A percentile compares a stretch with the other conserved stretches of the same genome.
Conservation (phyloP, 2,888 invertebrate species). For the Ochropleura plecta region DNA sequence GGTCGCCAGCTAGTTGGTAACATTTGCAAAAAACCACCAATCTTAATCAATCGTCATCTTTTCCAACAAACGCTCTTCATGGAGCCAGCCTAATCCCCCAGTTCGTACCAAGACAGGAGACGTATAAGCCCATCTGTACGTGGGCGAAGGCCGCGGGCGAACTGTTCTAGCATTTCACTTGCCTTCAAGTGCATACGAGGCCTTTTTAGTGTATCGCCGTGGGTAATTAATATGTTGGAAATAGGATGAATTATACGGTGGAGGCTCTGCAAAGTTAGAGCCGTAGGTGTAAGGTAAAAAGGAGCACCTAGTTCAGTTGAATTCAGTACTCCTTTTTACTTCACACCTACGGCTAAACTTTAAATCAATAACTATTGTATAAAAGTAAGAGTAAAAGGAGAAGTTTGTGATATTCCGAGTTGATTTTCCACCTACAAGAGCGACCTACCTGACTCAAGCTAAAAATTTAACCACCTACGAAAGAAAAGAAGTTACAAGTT, state of each 20-base stretch:
- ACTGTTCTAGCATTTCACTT: conserved; percentile 70
- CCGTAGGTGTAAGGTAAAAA: conserved; percentile 14
- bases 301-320: background rate
- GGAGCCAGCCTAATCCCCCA: conserved; percentile 65
- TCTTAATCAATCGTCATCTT: too few relatives aligned
- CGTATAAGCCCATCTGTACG: conserved; percentile 84
- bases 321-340: too few relatives aligned
- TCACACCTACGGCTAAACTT: too few relatives aligned
- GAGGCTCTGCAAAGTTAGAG: conserved; percentile 5
- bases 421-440: background rate
- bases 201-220: conserved; percentile 74
- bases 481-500: background rate
- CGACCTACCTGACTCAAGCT: background rate
- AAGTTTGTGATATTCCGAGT: background rate
- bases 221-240: conserved; percentile 73
- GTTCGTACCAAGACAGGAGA: conserved; percentile 80
- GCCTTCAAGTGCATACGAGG: conserved; percentile 67
- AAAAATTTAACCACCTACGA: background rate
- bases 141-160: conserved; percentile 82
- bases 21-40: too few relatives aligned
- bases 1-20: too few relatives aligned
- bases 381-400: too few relatives aligned
- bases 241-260: conserved; percentile 42
- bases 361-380: too few relatives aligned
- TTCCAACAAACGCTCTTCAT: conserved; percentile 23